A percentile compares a stretch with the other conserved stretches of the same genome.
phyloP scores from a whole-genome alignment of 1,140 invertebrate species.

The Sarcophaga peregrina region DNA sequence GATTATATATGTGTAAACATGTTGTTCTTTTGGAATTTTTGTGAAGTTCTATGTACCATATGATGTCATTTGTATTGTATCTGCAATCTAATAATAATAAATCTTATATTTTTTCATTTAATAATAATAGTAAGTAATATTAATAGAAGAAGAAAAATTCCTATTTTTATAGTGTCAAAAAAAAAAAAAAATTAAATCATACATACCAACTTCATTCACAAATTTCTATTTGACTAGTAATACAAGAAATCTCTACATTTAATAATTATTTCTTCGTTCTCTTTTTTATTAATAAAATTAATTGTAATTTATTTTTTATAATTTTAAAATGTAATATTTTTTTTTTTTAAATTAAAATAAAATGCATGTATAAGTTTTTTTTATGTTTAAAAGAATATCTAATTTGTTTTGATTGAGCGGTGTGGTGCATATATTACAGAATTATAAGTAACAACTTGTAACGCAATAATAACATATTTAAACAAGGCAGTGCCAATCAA shows the following conservation, averaged over 20 bases:
- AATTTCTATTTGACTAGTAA: conserved; percentile 14
- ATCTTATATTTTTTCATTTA: background rate
- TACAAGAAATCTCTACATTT: conserved; percentile 1
- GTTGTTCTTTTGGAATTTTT: too few relatives aligned
- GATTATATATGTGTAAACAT: too few relatives aligned
- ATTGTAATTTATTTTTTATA: conserved; percentile 40
- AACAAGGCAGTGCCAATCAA: too few relatives aligned
- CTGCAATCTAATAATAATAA: background rate
- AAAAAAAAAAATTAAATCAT: background rate
- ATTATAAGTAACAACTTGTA: too few relatives aligned
- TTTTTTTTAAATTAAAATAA: conserved; percentile 32
- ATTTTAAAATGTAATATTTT: conserved; percentile 39
- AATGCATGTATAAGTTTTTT: conserved; percentile 4
- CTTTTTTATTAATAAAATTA: conserved; percentile 35
- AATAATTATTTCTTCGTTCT: conserved; percentile 10
- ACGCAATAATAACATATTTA: too few relatives aligned
- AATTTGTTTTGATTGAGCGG: too few relatives aligned
- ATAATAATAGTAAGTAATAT: conserved; percentile 2
- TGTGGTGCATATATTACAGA: too few relatives aligned
- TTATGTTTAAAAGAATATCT: conserved; percentile 9
- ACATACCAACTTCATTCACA: conserved; percentile 28
- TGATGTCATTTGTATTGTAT: too few relatives aligned
- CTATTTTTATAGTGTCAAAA: conserved; percentile 40
- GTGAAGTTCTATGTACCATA: too few relatives aligned
- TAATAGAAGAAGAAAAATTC: conserved; percentile 18